phyloP scores from a whole-genome alignment of 2,888 invertebrate species.

The Isotomurus palustris region DNA sequence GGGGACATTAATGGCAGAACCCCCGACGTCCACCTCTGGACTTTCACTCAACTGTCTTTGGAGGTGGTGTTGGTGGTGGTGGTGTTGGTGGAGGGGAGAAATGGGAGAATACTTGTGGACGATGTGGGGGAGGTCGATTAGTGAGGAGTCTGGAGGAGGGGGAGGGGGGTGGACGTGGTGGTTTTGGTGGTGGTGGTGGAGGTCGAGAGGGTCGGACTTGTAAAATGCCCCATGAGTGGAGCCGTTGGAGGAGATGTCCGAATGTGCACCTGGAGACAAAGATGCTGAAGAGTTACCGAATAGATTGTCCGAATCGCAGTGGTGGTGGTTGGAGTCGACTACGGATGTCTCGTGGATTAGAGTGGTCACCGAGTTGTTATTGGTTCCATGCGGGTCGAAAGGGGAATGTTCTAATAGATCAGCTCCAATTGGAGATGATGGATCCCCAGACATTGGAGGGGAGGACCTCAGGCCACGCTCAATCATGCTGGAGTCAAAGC shows the following conservation, averaged over 20 bases:
- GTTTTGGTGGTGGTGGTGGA: too few relatives aligned
- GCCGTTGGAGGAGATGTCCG: neutral
- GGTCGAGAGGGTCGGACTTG: neutral
- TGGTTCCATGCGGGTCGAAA: constrained; percentile 25
- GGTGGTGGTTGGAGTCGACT: neutral
- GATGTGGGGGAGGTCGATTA: neutral
- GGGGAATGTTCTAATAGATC: constrained; percentile 31
- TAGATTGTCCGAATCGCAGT: constrained; percentile 22
- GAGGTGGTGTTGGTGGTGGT: neutral
- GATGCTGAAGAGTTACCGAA: constrained; percentile 17
- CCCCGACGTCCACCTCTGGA: constrained; percentile 3
- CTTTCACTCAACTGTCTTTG: neutral
- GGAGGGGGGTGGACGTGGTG: neutral
- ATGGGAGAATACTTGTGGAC: neutral
- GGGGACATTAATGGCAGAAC: neutral
- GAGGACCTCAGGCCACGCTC: constrained; percentile 33
- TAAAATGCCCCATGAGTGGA: neutral
- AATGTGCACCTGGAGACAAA: constrained; percentile 10
- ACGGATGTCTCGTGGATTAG: constrained; percentile 20
- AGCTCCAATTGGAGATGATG: constrained; percentile 30
- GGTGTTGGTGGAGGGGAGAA: neutral
- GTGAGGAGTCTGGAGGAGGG: neutral
- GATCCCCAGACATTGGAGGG: constrained; percentile 31
- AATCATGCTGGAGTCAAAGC: constrained; percentile 20
- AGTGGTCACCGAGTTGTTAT: constrained; percentile 7